Conservation (phyloP, 2,113 vertebrate species). For the Prochilodus magdalenae region DNA sequence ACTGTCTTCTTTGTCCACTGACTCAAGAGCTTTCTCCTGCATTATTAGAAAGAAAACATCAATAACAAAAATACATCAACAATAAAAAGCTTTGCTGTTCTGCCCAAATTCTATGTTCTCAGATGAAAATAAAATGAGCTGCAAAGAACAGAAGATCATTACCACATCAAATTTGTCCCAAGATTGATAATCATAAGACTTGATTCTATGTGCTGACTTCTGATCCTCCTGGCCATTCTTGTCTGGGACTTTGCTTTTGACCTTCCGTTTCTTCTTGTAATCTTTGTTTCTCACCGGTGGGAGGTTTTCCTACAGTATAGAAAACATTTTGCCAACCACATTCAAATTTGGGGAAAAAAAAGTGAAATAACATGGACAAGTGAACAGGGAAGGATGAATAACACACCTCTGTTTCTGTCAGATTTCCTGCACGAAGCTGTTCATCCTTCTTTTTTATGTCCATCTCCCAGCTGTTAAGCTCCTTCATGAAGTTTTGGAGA, state of each 20-base stretch:
- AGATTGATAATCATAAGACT: conserved; percentile 88
- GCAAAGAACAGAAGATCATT: conserved; percentile 26
- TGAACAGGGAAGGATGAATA: neutral
- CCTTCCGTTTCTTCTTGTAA: conserved; percentile 86
- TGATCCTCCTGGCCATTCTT: conserved; percentile 75
- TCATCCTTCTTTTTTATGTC: conserved; percentile 92
- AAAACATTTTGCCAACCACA: too few relatives aligned
- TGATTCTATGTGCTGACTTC: conserved; percentile 83
- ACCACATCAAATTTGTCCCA: conserved; percentile 98
- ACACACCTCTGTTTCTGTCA: conserved; percentile 72
- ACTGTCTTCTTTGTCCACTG: conserved; percentile 89
- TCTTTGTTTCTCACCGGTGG: conserved; percentile 91
- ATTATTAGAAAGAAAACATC: neutral
- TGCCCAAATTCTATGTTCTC: neutral
- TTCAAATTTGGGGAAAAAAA: neutral
- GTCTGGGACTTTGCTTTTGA: conserved; percentile 72
- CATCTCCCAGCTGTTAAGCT: conserved; percentile 91
- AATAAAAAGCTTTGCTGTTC: neutral
- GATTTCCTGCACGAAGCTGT: conserved; percentile 78
- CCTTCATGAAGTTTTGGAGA: conserved; percentile 89
- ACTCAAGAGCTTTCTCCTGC: conserved; percentile 89
- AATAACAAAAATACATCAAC: neutral
- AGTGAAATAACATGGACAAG: neutral
- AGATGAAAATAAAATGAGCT: neutral
- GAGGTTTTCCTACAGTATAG: conserved; percentile 72